Base-by-base conservation (phyloP, 2,797 vertebrate species). In the Anisognathus igniventris region DNA sequence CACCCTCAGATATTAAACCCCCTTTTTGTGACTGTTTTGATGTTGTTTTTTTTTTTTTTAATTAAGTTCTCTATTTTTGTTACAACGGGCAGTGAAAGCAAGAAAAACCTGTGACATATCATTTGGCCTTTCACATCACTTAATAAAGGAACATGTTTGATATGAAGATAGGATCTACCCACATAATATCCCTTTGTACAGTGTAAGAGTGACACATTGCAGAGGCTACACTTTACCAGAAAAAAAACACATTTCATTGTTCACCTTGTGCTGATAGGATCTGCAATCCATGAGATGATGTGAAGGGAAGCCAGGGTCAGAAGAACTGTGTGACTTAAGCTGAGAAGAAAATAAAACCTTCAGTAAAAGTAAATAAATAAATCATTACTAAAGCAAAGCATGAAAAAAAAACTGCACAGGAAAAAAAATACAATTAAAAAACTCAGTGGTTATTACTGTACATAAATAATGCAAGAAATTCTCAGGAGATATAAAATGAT, bases 261-360 rank as follows among this genome's bases (percentile, higher is more conserved):
- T 77, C 37, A 56, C 57, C 33, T 35, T 20, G 27, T 64, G 25
- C 22, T 74, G 81, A 56, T 66, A 44, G 2, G 35, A 64, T 56
- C 90, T 75, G 37, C 14, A 78, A 14, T 77, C 50, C 37, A 20
- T 23, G 50, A 64, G 40, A 64, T 35, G 24, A 67, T 17, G 28
- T 3, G 20, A 56, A 84, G 33, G 31, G 17, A 81, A 74, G 30
- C 35, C 45, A 76, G 25, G 35, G 51, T 37, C 65, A 77, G 45
- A 84, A 45, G 7, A 6, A 10, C 9, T 5, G 7, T 10, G 15
- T 18, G 44, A 31, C n/a, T 76, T 45, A 14, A 89, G 6, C 31
- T 40, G 60, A 56, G 35, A 71, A 31, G n/a, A 65, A 88, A 91
- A 88, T 12, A 50, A 80, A 88, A 56, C 16, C 13, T 62, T 79